Evolutionary conservation across 2,797 vertebrate genomes (phyloP).

Genomic region (Lepilemur ruficaudatus): DNA sequence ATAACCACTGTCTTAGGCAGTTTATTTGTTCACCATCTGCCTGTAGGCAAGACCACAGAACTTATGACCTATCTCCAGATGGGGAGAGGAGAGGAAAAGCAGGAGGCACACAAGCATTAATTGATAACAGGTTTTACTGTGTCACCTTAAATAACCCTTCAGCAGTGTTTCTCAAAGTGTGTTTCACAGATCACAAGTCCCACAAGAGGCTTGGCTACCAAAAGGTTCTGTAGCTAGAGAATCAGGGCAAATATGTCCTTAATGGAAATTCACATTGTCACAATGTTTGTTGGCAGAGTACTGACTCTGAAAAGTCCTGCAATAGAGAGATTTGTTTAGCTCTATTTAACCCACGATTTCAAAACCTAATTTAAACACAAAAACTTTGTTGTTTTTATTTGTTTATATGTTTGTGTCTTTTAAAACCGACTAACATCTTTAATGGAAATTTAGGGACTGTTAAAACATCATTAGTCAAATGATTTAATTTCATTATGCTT

Average conservation of each 20-base stretch:
- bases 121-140: conserved; percentile 27
- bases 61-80: conserved; percentile 6
- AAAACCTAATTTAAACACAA: neutral
- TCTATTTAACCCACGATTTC: neutral
- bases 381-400: neutral
- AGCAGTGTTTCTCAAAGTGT: conserved; percentile 6
- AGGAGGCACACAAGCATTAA: neutral
- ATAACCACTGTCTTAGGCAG: neutral
- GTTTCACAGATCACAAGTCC: neutral
- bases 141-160: neutral
- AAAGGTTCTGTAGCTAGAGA: neutral
- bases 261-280: neutral
- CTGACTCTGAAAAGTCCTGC: neutral
- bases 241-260: neutral
- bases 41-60: neutral
- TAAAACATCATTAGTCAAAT: neutral
- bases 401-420: conserved; percentile 5
- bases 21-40: neutral
- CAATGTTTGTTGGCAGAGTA: neutral
- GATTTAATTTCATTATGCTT: neutral
- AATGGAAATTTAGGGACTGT: neutral
- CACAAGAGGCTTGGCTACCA: neutral
- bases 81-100: neutral
- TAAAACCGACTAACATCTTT: neutral
- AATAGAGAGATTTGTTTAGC: neutral